Evolutionary conservation across 2,113 vertebrate genomes (phyloP).

Genomic region (Globicephala melas): DNA sequence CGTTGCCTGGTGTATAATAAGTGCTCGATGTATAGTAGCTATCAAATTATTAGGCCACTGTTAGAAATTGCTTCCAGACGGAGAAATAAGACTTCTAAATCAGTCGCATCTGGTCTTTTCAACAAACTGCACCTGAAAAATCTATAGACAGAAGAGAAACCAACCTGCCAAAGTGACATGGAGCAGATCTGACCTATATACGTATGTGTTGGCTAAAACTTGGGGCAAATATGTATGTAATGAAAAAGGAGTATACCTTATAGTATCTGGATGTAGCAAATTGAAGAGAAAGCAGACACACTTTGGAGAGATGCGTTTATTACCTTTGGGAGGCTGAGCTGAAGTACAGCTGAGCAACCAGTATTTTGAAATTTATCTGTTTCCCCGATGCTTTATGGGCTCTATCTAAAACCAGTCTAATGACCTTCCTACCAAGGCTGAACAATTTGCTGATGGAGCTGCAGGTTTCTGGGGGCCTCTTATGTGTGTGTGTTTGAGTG

Average conservation of each 20-base stretch:
- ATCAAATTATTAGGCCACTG: background rate
- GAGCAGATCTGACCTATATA: background rate
- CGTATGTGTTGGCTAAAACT: background rate
- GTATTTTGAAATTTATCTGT: slow-evolving; percentile 62
- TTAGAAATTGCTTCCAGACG: background rate
- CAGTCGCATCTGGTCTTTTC: background rate
- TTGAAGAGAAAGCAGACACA: slow-evolving; percentile 5
- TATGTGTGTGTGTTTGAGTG: background rate
- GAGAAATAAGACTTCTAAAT: slow-evolving; percentile 25
- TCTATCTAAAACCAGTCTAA: slow-evolving; percentile 56
- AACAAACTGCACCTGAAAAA: background rate
- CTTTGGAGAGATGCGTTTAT: slow-evolving; percentile 41
- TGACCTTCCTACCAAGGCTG: slow-evolving; percentile 28
- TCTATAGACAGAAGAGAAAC: background rate
- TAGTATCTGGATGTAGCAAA: background rate
- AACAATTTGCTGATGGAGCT: slow-evolving; percentile 49
- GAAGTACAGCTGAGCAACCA: slow-evolving; percentile 19
- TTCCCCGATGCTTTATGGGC: slow-evolving; percentile 56
- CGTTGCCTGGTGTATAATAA: background rate
- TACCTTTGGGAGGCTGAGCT: slow-evolving; percentile 33
- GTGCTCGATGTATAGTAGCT: background rate
- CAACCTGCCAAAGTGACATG: background rate
- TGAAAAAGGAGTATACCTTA: background rate
- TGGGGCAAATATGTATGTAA: background rate
- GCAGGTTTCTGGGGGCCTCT: slow-evolving; percentile 28